Conservation (phyloP, 23 tunicate species). For the Aplidium turbinatum region DNA sequence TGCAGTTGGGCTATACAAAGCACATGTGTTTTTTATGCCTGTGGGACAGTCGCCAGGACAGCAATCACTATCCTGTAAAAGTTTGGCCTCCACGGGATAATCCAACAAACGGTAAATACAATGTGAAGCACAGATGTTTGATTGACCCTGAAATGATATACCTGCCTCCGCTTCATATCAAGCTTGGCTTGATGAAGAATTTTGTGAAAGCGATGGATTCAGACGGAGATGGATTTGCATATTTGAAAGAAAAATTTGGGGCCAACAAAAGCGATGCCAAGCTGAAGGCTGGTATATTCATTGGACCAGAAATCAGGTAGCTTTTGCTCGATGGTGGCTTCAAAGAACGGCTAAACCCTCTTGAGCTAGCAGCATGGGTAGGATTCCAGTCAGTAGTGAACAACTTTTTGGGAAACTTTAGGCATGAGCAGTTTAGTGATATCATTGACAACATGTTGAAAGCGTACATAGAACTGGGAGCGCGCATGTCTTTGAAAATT, state of each 20-base stretch:
- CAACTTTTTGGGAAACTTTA: constrained; percentile 26
- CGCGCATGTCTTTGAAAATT: constrained; percentile 35
- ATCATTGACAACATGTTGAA: constrained; percentile 24
- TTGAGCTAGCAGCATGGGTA: constrained; percentile 28
- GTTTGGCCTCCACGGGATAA: constrained; percentile 34
- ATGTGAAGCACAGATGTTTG: constrained; percentile 23
- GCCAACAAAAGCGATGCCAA: background rate
- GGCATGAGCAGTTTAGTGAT: constrained; percentile 10
- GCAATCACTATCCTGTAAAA: constrained; percentile 26
- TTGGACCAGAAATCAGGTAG: constrained; percentile 11
- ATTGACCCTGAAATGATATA: constrained; percentile 19
- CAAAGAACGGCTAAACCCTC: background rate
- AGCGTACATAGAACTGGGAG: constrained; percentile 20
- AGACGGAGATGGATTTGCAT: constrained; percentile 19
- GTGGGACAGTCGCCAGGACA: constrained; percentile 45
- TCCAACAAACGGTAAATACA: constrained; percentile 16
- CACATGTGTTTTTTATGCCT: constrained; percentile 45
- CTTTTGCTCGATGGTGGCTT: background rate
- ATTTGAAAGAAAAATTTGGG: background rate
- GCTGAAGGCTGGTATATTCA: background rate
- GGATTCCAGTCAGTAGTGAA: constrained; percentile 24
- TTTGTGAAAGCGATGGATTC: constrained; percentile 36
- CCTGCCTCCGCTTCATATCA: background rate
- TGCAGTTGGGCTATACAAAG: constrained; percentile 36
- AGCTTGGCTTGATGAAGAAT: background rate